Percentiles rank a stretch among this genome's conserved stretches.
These are phyloP conservation scores for Xestia xanthographa DNA, from an alignment of 2,888 invertebrate genomes.

Conservation along the genomic window DNA sequence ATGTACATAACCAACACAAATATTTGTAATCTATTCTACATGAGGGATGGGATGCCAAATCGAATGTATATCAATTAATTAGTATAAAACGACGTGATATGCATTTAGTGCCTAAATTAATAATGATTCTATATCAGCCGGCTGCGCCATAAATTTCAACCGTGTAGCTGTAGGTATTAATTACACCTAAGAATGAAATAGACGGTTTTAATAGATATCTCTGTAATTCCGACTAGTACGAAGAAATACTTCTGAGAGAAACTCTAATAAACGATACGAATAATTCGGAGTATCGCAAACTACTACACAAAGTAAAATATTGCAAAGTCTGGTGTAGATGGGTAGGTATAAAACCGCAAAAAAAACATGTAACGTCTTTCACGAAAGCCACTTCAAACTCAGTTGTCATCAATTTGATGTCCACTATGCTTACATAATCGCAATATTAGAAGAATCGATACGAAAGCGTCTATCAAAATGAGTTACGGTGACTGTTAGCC, in stretches of 20 bases:
- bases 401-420: too few species aligned
- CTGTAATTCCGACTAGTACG: background rate
- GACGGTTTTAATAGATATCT: background rate
- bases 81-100: background rate
- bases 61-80: background rate
- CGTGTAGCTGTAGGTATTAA: too few species aligned
- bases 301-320: background rate
- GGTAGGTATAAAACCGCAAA: background rate
- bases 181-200: background rate
- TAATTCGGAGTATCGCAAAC: background rate
- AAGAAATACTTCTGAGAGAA: background rate
- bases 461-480: too few species aligned
- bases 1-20: background rate
- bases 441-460: too few species aligned
- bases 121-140: background rate
- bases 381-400: too few species aligned
- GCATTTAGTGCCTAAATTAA: background rate
- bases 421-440: too few species aligned
- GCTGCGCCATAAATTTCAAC: background rate
- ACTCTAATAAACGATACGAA: background rate
- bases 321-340: background rate
- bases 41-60: background rate
- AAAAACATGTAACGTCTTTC: background rate
- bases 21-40: background rate
- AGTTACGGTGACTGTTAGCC: too few species aligned